Percentiles rank a stretch among this genome's conserved stretches.
These are phyloP conservation scores for Brachypodius melanocephalos DNA, from an alignment of 2,113 vertebrate genomes.

Conservation along the genomic window DNA sequence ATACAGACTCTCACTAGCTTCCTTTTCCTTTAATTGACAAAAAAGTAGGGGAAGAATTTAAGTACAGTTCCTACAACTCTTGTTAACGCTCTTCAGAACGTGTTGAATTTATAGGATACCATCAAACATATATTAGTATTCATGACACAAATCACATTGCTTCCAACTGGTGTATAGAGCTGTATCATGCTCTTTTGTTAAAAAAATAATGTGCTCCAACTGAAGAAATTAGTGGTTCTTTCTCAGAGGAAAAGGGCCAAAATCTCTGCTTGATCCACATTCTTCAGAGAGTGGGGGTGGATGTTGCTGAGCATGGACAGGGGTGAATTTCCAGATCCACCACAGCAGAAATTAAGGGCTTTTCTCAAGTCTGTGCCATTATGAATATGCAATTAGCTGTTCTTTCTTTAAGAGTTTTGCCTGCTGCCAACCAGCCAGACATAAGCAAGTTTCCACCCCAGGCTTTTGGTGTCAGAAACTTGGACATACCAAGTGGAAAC, in stretches of 20 bases:
- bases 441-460: background rate
- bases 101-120: constrained; percentile 53
- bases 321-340: constrained; percentile 11
- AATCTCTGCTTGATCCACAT: background rate
- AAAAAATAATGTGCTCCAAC: constrained; percentile 6
- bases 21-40: constrained; percentile 48
- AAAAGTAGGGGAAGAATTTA: background rate
- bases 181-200: constrained; percentile 40
- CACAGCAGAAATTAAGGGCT: background rate
- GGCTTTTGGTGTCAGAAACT: background rate
- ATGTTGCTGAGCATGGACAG: background rate
- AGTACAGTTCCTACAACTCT: constrained; percentile 36
- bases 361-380: background rate
- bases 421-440: background rate
- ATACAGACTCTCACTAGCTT: constrained; percentile 27
- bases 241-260: background rate
- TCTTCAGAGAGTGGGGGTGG: background rate
- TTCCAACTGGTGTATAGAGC: constrained; percentile 44
- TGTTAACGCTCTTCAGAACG: constrained; percentile 18
- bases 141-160: constrained; percentile 38
- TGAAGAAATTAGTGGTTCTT: background rate
- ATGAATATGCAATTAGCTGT: background rate
- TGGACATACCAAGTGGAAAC: background rate
- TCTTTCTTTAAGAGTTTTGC: background rate
- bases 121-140: constrained; percentile 51